Conservation (phyloP, 2,113 vertebrate species). For the Ivindomyrus marchei region DNA sequence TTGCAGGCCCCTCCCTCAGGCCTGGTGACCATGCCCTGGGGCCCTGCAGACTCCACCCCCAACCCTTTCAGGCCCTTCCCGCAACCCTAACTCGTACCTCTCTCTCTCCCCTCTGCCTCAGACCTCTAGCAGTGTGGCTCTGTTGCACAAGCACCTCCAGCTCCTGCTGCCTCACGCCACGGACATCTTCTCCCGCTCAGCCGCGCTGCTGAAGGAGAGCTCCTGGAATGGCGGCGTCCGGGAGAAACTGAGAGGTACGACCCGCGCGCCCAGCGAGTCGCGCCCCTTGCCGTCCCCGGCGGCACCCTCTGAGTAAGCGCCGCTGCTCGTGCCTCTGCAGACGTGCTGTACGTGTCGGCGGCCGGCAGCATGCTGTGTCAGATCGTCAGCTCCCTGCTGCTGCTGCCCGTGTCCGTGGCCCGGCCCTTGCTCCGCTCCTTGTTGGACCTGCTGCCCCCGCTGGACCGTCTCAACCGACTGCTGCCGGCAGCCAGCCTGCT, state of each 20-base stretch:
- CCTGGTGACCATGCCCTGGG: not conserved
- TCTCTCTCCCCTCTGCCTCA: conserved; percentile 35
- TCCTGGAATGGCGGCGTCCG: conserved; percentile 88
- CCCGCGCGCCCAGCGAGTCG: not conserved
- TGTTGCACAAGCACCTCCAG: conserved; percentile 95
- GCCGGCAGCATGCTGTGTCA: conserved; percentile 97
- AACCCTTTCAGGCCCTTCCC: not conserved
- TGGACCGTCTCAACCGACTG: conserved; percentile 87
- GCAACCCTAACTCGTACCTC: not conserved
- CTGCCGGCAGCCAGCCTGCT: conserved; percentile 83
- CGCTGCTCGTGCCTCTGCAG: conserved; percentile 46
- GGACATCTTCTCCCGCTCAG: conserved; percentile 89
- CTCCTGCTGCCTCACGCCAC: conserved; percentile 92
- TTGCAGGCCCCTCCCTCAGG: not conserved
- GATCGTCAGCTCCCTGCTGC: conserved; percentile 81
- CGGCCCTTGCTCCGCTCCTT: conserved; percentile 82
- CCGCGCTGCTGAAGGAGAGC: conserved; percentile 81
- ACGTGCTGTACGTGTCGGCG: conserved; percentile 90
- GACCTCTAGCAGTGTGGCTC: conserved; percentile 93
- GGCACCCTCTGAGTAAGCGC: not conserved
- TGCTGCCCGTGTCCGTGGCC: conserved; percentile 87
- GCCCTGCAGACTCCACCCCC: not conserved
- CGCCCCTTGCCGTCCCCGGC: not conserved
- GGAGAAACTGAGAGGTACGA: conserved; percentile 83
- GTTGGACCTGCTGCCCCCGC: conserved; percentile 82